Percentiles rank a stretch among this genome's conserved stretches.
Conservation (phyloP, 92 coral and sea anemone species). For the Chrysogorgia sp. region DNA sequence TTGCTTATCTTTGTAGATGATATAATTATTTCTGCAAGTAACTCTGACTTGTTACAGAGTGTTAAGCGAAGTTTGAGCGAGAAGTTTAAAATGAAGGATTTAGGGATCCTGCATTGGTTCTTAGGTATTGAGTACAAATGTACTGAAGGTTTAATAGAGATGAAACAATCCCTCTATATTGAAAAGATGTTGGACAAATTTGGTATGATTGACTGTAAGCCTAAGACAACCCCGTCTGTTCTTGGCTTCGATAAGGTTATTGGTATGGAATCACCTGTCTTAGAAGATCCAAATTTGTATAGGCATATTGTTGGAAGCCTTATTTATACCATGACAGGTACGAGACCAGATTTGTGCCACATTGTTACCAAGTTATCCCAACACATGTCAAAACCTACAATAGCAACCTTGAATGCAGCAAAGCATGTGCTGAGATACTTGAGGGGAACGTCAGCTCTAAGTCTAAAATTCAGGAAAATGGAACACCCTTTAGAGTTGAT, state of each 20-base stretch:
- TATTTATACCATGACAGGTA: no score
- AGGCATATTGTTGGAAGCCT: neutral
- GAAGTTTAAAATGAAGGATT: conserved; percentile 63
- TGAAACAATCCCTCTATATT: conserved; percentile 47
- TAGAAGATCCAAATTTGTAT: conserved; percentile 12
- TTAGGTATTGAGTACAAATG: conserved; percentile 36
- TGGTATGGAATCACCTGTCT: neutral
- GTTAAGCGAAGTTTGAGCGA: conserved; percentile 24
- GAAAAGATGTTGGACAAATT: conserved; percentile 34
- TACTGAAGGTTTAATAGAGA: neutral
- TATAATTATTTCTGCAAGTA: conserved; percentile 29
- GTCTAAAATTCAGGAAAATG: no score
- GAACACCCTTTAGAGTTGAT: no score
- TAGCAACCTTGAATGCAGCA: no score
- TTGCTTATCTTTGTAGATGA: neutral
- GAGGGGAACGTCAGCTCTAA: no score
- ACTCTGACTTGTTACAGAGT: neutral
- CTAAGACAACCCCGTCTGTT: conserved; percentile 50
- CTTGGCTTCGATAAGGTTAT: conserved; percentile 1
- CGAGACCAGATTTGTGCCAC: no score
- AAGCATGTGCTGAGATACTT: no score
- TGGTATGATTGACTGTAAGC: conserved; percentile 49
- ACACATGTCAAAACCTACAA: no score
- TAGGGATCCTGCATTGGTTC: conserved; percentile 52
- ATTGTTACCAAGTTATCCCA: no score